Conservation (phyloP, 2,797 vertebrate species). For the Myiotriccus ornatus region DNA sequence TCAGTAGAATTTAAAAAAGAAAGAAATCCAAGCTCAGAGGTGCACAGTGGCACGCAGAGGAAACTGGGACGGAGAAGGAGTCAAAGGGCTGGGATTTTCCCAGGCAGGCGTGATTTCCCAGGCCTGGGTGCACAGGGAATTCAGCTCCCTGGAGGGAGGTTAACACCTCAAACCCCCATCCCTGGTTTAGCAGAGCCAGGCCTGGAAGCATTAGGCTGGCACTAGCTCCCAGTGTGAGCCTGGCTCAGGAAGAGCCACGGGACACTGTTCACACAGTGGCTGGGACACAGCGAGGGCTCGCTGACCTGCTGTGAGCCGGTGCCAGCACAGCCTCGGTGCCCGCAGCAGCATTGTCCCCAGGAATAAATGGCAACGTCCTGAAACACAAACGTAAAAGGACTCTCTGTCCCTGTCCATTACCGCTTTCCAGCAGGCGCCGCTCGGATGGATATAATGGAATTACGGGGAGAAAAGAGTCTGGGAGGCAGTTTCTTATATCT, state of each 20-base stretch:
- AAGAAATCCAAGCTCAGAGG: not conserved
- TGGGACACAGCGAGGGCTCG: not conserved
- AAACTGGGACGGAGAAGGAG: not conserved
- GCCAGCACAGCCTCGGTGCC: not conserved
- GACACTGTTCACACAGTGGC: rapidly evolving
- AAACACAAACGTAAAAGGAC: not conserved
- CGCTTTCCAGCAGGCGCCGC: not conserved
- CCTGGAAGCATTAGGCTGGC: not conserved
- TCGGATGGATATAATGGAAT: not conserved
- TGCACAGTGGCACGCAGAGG: not conserved
- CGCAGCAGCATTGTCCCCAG: not conserved
- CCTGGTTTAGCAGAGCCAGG: not conserved
- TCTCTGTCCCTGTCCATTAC: not conserved
- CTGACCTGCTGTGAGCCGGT: not conserved
- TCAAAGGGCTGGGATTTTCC: not conserved
- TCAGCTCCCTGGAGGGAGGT: not conserved
- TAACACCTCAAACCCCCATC: not conserved
- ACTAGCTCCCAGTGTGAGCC: rapidly evolving
- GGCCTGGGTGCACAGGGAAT: not conserved
- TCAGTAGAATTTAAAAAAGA: not conserved
- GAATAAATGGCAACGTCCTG: not conserved
- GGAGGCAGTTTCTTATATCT: rapidly evolving
- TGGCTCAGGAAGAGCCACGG: rapidly evolving
- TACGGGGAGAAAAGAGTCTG: not conserved
- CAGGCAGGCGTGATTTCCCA: not conserved